These are phyloP conservation scores for Ceratitis capitata DNA, from an alignment of 1,140 invertebrate genomes.

Conservation along the genomic window DNA sequence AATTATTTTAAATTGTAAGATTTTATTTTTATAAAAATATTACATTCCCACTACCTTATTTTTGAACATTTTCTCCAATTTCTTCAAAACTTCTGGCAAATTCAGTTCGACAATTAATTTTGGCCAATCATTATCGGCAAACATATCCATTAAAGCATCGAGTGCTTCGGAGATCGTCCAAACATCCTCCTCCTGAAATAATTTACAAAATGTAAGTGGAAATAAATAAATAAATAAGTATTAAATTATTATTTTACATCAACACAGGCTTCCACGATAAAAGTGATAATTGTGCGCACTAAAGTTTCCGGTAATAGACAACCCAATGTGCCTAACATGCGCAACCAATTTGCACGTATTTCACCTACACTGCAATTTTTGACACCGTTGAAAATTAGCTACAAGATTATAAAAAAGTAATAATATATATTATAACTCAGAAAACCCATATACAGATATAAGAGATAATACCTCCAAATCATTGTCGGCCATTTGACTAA, in stretches of 20 bases:
- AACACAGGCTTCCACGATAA: constrained; percentile 48
- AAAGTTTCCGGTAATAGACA: constrained; percentile 57
- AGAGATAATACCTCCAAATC: constrained; percentile 54
- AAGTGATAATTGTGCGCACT: constrained; percentile 54
- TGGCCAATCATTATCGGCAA: constrained; percentile 80
- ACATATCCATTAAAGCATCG: constrained; percentile 81
- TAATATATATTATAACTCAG: too few relatives aligned
- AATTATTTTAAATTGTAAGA: constrained; percentile 47
- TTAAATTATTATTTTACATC: constrained; percentile 34
- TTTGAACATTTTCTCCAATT: constrained; percentile 72
- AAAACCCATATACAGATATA: neutral
- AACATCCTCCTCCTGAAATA: constrained; percentile 65
- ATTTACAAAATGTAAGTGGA: neutral
- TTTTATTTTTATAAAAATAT: neutral
- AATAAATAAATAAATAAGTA: neutral
- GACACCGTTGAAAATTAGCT: constrained; percentile 71
- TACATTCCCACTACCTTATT: constrained; percentile 68
- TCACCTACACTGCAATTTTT: constrained; percentile 69
- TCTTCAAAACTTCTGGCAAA: constrained; percentile 70
- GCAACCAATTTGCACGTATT: constrained; percentile 75
- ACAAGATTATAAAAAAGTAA: constrained; percentile 52
- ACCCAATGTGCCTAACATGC: constrained; percentile 73
- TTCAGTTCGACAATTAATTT: constrained; percentile 71
- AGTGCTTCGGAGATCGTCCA: constrained; percentile 79
- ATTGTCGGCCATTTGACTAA: constrained; percentile 59